Base-by-base conservation (phyloP, 2,113 vertebrate genomes). In the Neomonachus schauinslandi region DNA sequence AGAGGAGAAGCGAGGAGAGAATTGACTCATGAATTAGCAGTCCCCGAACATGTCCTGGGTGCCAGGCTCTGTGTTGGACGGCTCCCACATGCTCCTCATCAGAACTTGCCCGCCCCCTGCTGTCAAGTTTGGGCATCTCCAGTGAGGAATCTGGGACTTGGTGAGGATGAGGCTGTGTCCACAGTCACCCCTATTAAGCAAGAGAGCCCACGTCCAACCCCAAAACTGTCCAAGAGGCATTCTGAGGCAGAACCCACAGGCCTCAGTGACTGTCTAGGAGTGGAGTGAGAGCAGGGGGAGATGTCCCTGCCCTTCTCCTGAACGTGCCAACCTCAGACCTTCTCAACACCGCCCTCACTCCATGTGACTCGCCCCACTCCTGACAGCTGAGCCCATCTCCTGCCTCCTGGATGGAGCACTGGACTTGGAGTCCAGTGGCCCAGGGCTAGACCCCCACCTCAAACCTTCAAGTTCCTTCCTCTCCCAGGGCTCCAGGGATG, bases 311-410 rank as follows among this genome's bases (percentile, higher is more conserved):
- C 67, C n/a, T 33, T 9, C 33, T 49, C 69, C 81, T 31, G 12
- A 72, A 7, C 2, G 12, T 24, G 36, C 46, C 39, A 67, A 12
- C n/a, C 77, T 5, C 28, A 1, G 69, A 26, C 21, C 67, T 91
- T 15, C 33, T 13, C 28, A 18, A 63, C 16, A 0, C 4, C 1
- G 2, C 7, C 69, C 55, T n/a, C 26, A 2, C 9, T 0, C 36
- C 59, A 19, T 7, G 5, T 10, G 59, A 55, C 42, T 36, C 7
- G 0, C 21, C 28, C 7, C 22, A 1, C 5, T 31, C 39, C 83
- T 77, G 28, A 33, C 1, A n/a, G 61, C 71, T 31, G 72, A 59
- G 2, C n/a, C 26, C 49, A 8, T 24, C 49, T 31, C 49, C 15
- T 6, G 16, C 63, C 28, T 55, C 67, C 76, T 19, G 14, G 21